Conservation (phyloP, 1,140 invertebrate species). For the Laupala kohalensis region DNA sequence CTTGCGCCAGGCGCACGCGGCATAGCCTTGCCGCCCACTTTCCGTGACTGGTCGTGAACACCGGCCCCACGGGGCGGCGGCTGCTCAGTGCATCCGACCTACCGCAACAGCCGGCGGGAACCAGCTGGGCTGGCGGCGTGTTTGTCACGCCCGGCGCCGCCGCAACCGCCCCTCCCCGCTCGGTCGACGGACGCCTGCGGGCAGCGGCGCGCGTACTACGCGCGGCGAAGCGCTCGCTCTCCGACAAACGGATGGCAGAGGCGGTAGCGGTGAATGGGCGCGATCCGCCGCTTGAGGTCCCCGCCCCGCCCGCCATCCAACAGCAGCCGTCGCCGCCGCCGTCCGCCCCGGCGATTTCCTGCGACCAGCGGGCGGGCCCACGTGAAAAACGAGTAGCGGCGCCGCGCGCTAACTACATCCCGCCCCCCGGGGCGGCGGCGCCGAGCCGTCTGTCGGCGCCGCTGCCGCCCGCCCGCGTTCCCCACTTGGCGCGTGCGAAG, state of each 20-base stretch:
- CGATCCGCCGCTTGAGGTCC: not conserved
- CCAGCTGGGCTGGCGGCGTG: constrained; percentile 23
- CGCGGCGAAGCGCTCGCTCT: no score
- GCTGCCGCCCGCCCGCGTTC: not conserved
- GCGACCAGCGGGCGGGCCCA: no score
- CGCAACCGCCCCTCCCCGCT: constrained; percentile 14
- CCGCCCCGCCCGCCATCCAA: constrained; percentile 1
- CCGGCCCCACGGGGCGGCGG: no score
- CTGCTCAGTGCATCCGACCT: no score
- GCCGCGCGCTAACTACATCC: no score
- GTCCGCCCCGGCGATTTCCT: no score
- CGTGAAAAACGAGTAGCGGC: no score
- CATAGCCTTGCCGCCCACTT: not conserved
- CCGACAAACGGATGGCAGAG: not conserved
- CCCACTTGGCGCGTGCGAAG: no score
- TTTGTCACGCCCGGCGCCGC: constrained; percentile 21
- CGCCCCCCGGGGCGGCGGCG: not conserved
- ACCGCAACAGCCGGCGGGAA: constrained; percentile 16
- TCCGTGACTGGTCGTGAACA: not conserved
- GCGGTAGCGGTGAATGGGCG: not conserved
- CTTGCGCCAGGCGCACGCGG: no score
- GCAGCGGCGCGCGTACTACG: no score
- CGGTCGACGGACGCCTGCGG: constrained; percentile 5
- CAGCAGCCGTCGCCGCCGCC: constrained; percentile 1
- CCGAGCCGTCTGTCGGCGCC: constrained; percentile 8